These are phyloP conservation scores for Anticlea derivata DNA, from an alignment of 2,888 invertebrate genomes.

Conservation along the genomic window DNA sequence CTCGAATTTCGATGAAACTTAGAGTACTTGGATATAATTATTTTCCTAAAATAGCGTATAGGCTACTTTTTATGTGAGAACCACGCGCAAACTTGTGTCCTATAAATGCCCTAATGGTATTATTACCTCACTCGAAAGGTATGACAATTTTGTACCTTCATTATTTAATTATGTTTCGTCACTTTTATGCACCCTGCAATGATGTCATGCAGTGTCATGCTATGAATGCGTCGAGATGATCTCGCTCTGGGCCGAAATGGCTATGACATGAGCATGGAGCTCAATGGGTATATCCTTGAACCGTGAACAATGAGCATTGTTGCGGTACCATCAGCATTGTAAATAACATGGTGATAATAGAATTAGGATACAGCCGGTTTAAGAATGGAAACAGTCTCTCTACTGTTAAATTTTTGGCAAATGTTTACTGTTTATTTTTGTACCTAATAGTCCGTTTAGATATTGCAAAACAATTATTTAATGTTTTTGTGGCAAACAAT, in stretches of 20 bases:
- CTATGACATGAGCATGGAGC: not conserved
- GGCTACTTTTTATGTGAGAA: no score
- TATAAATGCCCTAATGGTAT: not conserved
- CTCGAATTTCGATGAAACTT: no score
- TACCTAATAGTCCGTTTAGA: no score
- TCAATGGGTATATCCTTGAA: constrained; percentile 21
- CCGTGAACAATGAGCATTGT: constrained; percentile 26
- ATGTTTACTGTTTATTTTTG: no score
- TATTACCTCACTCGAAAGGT: not conserved
- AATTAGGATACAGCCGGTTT: constrained; percentile 8
- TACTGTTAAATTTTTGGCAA: constrained; percentile 4
- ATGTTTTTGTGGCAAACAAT: no score
- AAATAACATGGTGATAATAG: constrained; percentile 22
- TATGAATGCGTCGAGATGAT: constrained; percentile 10
- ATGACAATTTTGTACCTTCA: not conserved
- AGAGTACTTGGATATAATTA: not conserved
- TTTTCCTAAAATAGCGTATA: no score
- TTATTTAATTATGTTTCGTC: not conserved
- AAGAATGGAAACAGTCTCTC: constrained; percentile 8
- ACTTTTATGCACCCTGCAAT: constrained; percentile 4
- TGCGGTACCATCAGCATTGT: constrained; percentile 14
- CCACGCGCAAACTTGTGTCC: no score
- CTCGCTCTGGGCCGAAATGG: not conserved
- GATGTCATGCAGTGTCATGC: constrained; percentile 16
- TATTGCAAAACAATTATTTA: no score